Evolutionary conservation across 2,797 vertebrate genomes (phyloP), one percentile per base, ranked within the genome.

Genomic region (Dendrocincla fuliginosa): DNA sequence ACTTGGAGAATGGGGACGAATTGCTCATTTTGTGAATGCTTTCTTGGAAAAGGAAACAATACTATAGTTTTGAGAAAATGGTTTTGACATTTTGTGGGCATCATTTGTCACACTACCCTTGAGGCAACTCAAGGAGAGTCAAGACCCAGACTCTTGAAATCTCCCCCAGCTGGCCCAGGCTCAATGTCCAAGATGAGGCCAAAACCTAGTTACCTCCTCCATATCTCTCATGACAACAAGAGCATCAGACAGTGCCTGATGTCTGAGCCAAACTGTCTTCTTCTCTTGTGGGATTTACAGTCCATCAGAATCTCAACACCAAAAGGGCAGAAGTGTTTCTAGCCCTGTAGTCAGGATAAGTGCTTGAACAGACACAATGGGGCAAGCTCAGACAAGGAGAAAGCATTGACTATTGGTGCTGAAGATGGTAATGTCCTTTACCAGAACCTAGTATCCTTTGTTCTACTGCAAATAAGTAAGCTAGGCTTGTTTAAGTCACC

Each of bases 31-130:
- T 83, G 63, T 49, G 85, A 84, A 56, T 44, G 55, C 9, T 59
- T 87, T 87, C 77, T 71, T 94, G 71, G 44, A 88, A 95, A 95
- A 91, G 28, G n/a, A 88, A 94, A 59, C 44, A 92, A 59, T 22
- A 16, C 33, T 64, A 7, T 18, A 47, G 56, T 87, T 95, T 84
- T 64, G 27, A 70, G 81, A 91, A 90, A 88, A 37, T 8, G 4
- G 33, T 73, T 95, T 82, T 74, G 88, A 83, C 56, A 64, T 79
- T 92, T 76, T 90, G 52, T 67, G 83, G 50, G 44, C 56, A 75
- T 70, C 19, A 32, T 77, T 61, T 84, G 56, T 70, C 75, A 95
- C n/a, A 35, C 30, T 35, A 6, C 61, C 59, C 69, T 73, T 59
- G 42, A 88, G 28, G 23, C 37, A 86, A 64, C 16, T 70, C 49